These are phyloP conservation scores for Andrena haemorrhoa DNA, from an alignment of 2,888 invertebrate species.

Conservation along the genomic window DNA sequence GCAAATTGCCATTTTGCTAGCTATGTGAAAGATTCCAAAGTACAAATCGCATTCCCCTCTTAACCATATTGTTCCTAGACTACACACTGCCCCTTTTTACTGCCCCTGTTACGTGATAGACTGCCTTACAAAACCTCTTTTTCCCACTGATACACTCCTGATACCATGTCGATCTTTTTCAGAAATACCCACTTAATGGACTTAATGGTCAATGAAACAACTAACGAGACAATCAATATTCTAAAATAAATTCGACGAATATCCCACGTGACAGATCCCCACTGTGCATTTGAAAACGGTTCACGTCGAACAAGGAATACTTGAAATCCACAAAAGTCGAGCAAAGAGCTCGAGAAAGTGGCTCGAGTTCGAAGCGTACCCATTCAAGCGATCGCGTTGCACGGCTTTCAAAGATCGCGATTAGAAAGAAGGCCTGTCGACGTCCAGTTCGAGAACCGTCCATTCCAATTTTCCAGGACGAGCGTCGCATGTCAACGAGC, in stretches of 20 bases:
- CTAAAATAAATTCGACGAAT: too few relatives aligned
- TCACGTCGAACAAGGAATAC: background rate
- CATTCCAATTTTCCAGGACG: conserved; percentile 59
- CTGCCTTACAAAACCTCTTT: background rate
- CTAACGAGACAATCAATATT: too few relatives aligned
- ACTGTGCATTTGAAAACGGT: background rate
- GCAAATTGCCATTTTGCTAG: conserved; percentile 25
- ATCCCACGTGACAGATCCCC: background rate
- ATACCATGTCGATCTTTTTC: too few relatives aligned
- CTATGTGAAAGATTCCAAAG: background rate
- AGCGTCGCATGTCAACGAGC: conserved; percentile 61
- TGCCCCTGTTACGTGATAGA: background rate
- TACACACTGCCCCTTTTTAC: background rate
- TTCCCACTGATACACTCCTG: background rate
- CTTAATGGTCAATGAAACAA: too few relatives aligned
- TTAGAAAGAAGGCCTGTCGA: conserved; percentile 42
- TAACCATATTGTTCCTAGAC: background rate
- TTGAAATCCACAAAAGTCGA: conserved; percentile 1
- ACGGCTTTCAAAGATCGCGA: conserved; percentile 48
- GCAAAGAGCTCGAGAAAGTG: conserved; percentile 37
- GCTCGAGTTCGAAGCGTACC: conserved; percentile 17
- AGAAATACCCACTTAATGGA: too few relatives aligned
- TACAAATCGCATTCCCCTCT: background rate
- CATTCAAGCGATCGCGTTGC: conserved; percentile 31
- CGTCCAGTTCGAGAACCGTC: conserved; percentile 43